Evolutionary conservation across 1,140 invertebrate genomes (phyloP), one percentile per base, ranked within the genome.

Genomic region (Caenorhabditis inopinata): DNA sequence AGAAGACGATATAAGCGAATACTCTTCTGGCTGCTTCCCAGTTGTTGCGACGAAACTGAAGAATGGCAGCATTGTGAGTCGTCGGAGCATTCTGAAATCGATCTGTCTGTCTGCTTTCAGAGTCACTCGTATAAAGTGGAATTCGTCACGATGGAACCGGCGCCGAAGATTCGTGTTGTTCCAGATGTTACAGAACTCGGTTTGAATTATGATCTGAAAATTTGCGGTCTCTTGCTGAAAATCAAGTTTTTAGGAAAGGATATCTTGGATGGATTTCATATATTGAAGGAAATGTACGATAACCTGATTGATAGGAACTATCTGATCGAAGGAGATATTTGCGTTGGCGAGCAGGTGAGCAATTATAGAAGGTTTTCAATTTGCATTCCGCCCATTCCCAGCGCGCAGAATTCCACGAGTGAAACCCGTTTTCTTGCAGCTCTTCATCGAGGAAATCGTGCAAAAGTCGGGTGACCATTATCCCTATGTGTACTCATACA

Each of bases 61-160:
- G 14, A 21, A 35, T 48, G 27, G 45, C 32, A 38, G 14, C 14
- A 75, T 35, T 14, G 47, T 75, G 21, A 75, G 45, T 35, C 3
- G 11, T n/a, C 14, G 25, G 27, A n/a, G 25, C 5, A 42, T 27
- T 45, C 11, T 11, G 27, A 48, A 75, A 25, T 1, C 27, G 0
- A n/a, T 75, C 14, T 3, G 12, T 45, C 42, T 35, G 16, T 16
- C 25, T 45, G 14, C 14, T 18, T 75, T 51, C 11, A 75, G 45
- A 4, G 32, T 5, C 68, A 27, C 53, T n/a, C 11, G n/a, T 81
- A 62, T 53, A 81, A 77, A 47, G 53, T 77, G 12, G 80, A 81
- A 2, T 53, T 47, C 12, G 80, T 81, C n/a, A 53, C 25, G 16
- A 6, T 80, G 5, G 74, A 47, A 21, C 5, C 11, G 7, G 11